Percentiles rank a stretch among this genome's conserved stretches.
These are phyloP conservation scores for Deilephila porcellus DNA, from an alignment of 2,888 invertebrate species.

Conservation along the genomic window DNA sequence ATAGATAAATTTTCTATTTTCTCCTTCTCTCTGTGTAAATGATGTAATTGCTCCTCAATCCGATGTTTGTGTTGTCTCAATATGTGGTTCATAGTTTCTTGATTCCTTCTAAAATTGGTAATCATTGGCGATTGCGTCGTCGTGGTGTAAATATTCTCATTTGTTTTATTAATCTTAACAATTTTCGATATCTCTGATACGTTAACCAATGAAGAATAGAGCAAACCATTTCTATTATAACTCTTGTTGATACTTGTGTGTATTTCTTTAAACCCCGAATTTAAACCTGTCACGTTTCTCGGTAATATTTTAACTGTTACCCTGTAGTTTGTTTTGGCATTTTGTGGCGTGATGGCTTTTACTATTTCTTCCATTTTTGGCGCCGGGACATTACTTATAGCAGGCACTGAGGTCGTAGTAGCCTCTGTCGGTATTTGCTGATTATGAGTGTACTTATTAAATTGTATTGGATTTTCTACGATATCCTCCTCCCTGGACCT, in stretches of 20 bases:
- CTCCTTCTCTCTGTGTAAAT: conserved; percentile 58
- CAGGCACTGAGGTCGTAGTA: conserved; percentile 31
- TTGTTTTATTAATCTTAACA: conserved; percentile 55
- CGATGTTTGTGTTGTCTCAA: conserved; percentile 60
- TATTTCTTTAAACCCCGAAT: conserved; percentile 70
- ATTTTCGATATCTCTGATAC: conserved; percentile 74
- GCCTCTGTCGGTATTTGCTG: conserved; percentile 31
- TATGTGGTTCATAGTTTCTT: conserved; percentile 55
- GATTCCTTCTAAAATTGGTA: conserved; percentile 49
- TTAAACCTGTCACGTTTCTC: conserved; percentile 56
- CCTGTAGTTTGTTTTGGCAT: conserved; percentile 57
- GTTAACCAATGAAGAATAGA: conserved; percentile 68
- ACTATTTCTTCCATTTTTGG: conserved; percentile 53
- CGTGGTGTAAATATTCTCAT: conserved; percentile 28
- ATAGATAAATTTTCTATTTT: conserved; percentile 50
- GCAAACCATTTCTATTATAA: conserved; percentile 66
- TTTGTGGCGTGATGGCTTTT: conserved; percentile 47
- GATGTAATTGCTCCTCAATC: conserved; percentile 60
- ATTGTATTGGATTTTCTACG: conserved; percentile 35
- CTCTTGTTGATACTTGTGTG: conserved; percentile 75
- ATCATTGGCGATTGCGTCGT: conserved; percentile 34
- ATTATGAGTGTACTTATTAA: conserved; percentile 33
- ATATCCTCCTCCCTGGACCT: conserved; percentile 55
- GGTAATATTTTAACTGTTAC: conserved; percentile 72
- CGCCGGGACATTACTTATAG: conserved; percentile 34